Percentiles rank a stretch among this genome's conserved stretches.
Evolutionary conservation across 2,888 invertebrate genomes (phyloP).

Genomic region (Galeopsomyia nigrocyanea): DNA sequence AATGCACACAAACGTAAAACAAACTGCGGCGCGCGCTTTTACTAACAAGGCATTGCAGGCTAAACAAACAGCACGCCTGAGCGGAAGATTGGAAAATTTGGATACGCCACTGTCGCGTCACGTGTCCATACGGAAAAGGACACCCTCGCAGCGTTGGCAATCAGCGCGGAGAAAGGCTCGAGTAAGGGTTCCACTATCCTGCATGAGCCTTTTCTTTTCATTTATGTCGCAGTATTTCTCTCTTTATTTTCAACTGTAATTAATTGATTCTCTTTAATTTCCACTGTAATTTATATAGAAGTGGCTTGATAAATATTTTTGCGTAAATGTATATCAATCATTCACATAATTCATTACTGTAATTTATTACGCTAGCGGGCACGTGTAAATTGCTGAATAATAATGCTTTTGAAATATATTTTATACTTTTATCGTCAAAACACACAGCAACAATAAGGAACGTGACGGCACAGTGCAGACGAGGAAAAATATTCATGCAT

Average conservation of each 20-base stretch:
- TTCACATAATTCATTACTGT: not conserved
- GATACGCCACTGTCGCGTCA: constrained; percentile 65
- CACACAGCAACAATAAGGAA: too few relatives aligned
- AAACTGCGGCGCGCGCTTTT: constrained; percentile 50
- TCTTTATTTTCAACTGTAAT: constrained; percentile 3
- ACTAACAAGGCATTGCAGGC: constrained; percentile 61
- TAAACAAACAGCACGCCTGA: constrained; percentile 60
- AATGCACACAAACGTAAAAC: not conserved
- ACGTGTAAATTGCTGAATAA: constrained; percentile 18
- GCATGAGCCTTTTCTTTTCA: constrained; percentile 41
- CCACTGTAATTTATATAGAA: not conserved
- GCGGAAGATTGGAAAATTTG: constrained; percentile 63
- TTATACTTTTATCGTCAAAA: not conserved
- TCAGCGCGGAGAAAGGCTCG: constrained; percentile 67
- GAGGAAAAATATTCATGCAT: too few relatives aligned
- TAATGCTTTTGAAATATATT: constrained; percentile 8
- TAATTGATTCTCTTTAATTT: too few relatives aligned
- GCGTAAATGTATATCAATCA: not conserved
- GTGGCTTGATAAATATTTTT: constrained; percentile 15
- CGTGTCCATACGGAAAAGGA: constrained; percentile 64
- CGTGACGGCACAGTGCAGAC: too few relatives aligned
- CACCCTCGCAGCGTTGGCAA: constrained; percentile 67
- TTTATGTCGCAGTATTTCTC: constrained; percentile 20
- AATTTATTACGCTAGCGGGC: constrained; percentile 12
- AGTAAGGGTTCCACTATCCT: constrained; percentile 58